Conservation (phyloP, 2,113 vertebrate species). For the Bufo gargarizans region DNA sequence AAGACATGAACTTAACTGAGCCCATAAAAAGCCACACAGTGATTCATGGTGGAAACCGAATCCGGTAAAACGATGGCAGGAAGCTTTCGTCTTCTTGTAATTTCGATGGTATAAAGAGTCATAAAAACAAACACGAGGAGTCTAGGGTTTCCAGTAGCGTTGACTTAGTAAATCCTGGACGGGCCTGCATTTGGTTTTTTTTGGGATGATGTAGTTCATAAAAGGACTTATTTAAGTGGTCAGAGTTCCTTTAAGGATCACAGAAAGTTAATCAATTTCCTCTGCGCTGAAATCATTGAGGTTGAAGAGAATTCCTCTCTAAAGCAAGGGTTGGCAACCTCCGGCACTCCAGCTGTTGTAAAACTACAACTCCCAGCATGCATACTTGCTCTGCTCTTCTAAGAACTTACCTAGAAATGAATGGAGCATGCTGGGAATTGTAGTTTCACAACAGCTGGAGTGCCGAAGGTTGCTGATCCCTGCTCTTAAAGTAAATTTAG, state of each 20-base stretch:
- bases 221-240: neutral
- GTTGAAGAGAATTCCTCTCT: neutral
- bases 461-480: too few relatives aligned
- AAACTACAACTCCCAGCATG: too few relatives aligned
- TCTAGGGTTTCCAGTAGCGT: conserved; percentile 12
- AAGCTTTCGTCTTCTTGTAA: conserved; percentile 23
- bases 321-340: too few relatives aligned
- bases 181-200: neutral
- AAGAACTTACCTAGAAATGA: too few relatives aligned
- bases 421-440: too few relatives aligned
- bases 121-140: conserved; percentile 3
- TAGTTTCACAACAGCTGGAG: too few relatives aligned
- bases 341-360: too few relatives aligned
- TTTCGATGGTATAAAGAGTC: neutral
- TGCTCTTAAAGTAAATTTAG: too few relatives aligned
- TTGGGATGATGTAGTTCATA: neutral
- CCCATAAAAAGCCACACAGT: conserved; percentile 22
- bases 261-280: neutral
- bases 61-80: neutral
- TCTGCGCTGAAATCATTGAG: conserved; percentile 1
- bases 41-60: neutral
- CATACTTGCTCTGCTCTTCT: too few relatives aligned
- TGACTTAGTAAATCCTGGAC: conserved; percentile 8
- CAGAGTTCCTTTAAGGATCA: conserved; percentile 33
- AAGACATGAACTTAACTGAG: neutral